Conservation (phyloP, 2,797 vertebrate species). For the Scarus forsteni region DNA sequence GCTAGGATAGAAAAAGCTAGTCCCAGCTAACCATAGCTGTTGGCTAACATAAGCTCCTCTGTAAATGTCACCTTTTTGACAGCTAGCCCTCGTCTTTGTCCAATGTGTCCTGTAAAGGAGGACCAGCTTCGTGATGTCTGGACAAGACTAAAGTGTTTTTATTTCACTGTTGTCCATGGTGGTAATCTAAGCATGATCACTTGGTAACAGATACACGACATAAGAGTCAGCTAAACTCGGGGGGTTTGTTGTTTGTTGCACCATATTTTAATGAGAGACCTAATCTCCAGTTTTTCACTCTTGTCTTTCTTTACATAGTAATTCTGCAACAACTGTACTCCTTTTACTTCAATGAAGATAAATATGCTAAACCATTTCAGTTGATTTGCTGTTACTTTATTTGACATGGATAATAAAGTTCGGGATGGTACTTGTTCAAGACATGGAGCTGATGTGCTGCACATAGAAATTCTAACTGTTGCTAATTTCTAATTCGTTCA, state of each 20-base stretch:
- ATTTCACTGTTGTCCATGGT: neutral
- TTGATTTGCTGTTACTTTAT: no score
- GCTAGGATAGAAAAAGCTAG: neutral
- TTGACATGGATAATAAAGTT: no score
- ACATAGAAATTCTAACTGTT: no score
- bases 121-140: neutral
- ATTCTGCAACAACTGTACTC: neutral
- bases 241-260: no score
- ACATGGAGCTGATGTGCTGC: no score
- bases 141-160: neutral
- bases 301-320: neutral
- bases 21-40: slow-evolving; percentile 3
- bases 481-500: no score
- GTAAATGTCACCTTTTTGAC: slow-evolving; percentile 73
- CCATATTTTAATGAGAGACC: no score
- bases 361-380: neutral
- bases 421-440: no score
- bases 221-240: neutral
- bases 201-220: neutral
- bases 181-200: neutral
- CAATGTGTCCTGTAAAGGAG: neutral
- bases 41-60: slow-evolving; percentile 34
- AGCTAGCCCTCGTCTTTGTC: slow-evolving; percentile 3
- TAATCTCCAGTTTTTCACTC: neutral
- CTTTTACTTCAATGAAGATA: neutral